phyloP scores from a whole-genome alignment of 2,888 invertebrate genomes.

The Leptothorax acervorum region DNA sequence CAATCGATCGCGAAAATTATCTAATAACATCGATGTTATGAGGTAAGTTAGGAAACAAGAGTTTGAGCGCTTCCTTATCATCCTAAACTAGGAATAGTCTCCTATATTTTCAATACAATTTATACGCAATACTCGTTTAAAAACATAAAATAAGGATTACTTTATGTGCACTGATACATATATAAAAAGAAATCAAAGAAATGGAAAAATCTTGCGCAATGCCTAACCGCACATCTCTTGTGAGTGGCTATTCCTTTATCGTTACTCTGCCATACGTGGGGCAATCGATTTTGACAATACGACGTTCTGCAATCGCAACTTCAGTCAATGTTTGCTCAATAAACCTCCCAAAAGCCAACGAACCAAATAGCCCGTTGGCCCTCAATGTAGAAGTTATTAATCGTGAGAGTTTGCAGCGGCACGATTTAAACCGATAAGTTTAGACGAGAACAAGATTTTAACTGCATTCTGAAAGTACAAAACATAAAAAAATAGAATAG shows the following conservation, averaged over 20 bases:
- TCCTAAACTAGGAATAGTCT: conserved; percentile 11
- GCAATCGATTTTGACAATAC: conserved; percentile 64
- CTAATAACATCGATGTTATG: conserved; percentile 45
- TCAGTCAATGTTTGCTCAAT: conserved; percentile 73
- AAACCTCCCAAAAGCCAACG: conserved; percentile 65
- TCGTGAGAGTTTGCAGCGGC: conserved; percentile 55
- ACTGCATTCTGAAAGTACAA: conserved; percentile 1
- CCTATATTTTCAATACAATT: conserved; percentile 9
- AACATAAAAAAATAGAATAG: neutral
- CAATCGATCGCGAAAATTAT: conserved; percentile 50
- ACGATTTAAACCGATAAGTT: conserved; percentile 46
- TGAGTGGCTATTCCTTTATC: neutral
- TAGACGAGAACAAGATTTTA: conserved; percentile 49
- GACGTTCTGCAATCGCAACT: conserved; percentile 61
- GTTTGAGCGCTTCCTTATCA: conserved; percentile 10
- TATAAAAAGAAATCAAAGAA: neutral
- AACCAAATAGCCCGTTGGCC: conserved; percentile 61
- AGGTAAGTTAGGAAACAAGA: conserved; percentile 38
- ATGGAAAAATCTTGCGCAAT: neutral
- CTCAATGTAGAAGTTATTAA: conserved; percentile 71
- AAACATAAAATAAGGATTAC: neutral
- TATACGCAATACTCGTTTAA: neutral
- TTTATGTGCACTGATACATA: neutral
- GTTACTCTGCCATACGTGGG: neutral
- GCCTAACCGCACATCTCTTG: neutral